phyloP scores from a whole-genome alignment of 2,888 invertebrate genomes.

The Drosophila melanosoma region DNA sequence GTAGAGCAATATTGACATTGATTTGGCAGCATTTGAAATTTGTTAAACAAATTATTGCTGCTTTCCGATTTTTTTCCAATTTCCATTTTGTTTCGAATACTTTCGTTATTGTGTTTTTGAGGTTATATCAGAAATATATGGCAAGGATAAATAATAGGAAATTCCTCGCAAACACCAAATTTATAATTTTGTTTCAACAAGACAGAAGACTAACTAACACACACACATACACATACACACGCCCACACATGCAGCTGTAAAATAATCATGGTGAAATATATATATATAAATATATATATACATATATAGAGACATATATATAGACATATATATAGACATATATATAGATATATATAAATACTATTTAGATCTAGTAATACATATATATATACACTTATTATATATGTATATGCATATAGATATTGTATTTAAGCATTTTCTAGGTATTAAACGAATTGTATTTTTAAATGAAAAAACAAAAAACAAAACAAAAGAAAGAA shows the following conservation, averaged over 20 bases:
- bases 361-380: conserved; percentile 43
- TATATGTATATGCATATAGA: conserved; percentile 63
- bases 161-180: conserved; percentile 4
- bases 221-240: conserved; percentile 17
- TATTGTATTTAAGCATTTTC: conserved; percentile 76
- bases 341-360: conserved; percentile 31
- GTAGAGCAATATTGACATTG: conserved; percentile 4
- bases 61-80: not conserved
- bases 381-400: conserved; percentile 35
- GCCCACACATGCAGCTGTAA: conserved; percentile 26
- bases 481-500: conserved; percentile 5
- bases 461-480: conserved; percentile 62
- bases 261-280: conserved; percentile 10
- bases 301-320: conserved; percentile 26
- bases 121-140: conserved; percentile 15
- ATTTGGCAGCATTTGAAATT: conserved; percentile 30
- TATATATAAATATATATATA: conserved; percentile 30
- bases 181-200: conserved; percentile 32
- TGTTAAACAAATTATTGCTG: conserved; percentile 52
- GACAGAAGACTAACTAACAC: conserved; percentile 21
- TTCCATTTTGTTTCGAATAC: conserved; percentile 6
- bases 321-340: conserved; percentile 28
- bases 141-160: conserved; percentile 20
- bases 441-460: conserved; percentile 78
- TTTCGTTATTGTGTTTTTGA: not conserved